phyloP scores from a whole-genome alignment of 2,888 invertebrate species.

The Nipponacmea schrenckii region DNA sequence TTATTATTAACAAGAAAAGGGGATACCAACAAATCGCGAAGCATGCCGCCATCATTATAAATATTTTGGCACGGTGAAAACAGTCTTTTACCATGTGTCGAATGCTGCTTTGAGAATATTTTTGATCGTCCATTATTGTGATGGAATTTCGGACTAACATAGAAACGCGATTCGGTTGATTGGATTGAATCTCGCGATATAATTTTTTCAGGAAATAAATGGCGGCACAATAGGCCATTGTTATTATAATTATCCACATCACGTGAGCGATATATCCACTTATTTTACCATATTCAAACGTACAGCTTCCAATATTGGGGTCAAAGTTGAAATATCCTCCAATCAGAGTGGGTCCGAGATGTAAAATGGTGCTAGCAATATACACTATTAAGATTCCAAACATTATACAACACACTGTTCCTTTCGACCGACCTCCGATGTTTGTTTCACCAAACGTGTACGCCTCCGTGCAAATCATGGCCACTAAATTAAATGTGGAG shows the following conservation, averaged over 20 bases:
- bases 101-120: slow-evolving; percentile 47
- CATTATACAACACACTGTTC: slow-evolving; percentile 64
- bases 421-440: slow-evolving; percentile 57
- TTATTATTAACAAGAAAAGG: slow-evolving; percentile 62
- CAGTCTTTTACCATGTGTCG: slow-evolving; percentile 58
- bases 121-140: slow-evolving; percentile 50
- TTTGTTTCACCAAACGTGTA: slow-evolving; percentile 66
- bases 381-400: slow-evolving; percentile 67
- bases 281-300: slow-evolving; percentile 63
- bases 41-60: slow-evolving; percentile 58
- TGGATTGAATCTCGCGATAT: slow-evolving; percentile 64
- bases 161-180: slow-evolving; percentile 59
- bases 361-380: slow-evolving; percentile 65
- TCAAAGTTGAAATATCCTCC: slow-evolving; percentile 67
- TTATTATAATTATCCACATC: slow-evolving; percentile 67
- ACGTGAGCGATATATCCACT: slow-evolving; percentile 66
- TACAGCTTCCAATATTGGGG: slow-evolving; percentile 65
- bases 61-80: slow-evolving; percentile 62
- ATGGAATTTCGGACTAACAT: slow-evolving; percentile 64
- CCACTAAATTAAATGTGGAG: slow-evolving; percentile 67
- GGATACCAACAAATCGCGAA: slow-evolving; percentile 67
- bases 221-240: slow-evolving; percentile 59
- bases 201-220: slow-evolving; percentile 64
- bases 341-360: slow-evolving; percentile 67
- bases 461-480: slow-evolving; percentile 68